Conservation (phyloP, 2,888 invertebrate species). For the Sminthurides aquaticus region DNA sequence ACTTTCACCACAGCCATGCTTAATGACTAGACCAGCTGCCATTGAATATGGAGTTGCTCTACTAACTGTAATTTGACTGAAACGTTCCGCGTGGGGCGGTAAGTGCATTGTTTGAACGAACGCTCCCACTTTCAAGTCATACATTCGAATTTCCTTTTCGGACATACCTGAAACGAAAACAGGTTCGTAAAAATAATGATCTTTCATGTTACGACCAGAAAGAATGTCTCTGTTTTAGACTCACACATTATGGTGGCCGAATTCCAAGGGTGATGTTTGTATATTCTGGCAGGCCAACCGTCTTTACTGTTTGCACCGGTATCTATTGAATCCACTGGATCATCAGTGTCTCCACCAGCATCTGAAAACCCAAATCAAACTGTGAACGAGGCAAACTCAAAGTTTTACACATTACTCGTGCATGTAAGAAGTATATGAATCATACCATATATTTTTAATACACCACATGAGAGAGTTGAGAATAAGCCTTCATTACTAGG, state of each 20-base stretch:
- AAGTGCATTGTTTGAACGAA: constrained; percentile 20
- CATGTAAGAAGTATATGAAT: too few species aligned
- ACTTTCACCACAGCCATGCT: constrained; percentile 9
- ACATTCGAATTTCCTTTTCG: constrained; percentile 19
- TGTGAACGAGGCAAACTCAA: too few species aligned
- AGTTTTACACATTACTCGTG: too few species aligned
- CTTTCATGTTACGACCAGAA: too few species aligned
- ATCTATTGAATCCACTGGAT: constrained; percentile 16
- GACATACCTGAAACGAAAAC: constrained; percentile 14
- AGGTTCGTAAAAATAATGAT: too few species aligned
- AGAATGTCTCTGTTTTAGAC: too few species aligned
- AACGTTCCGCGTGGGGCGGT: constrained; percentile 7
- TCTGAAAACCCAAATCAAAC: neutral
- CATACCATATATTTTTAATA: constrained; percentile 1
- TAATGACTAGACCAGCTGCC: constrained; percentile 3
- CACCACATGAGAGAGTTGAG: constrained; percentile 14
- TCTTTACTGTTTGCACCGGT: constrained; percentile 16
- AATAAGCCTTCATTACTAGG: constrained; percentile 18
- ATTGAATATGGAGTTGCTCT: constrained; percentile 15
- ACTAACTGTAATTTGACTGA: constrained; percentile 15
- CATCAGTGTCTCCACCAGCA: constrained; percentile 17
- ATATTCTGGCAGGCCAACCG: constrained; percentile 10
- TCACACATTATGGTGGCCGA: constrained; percentile 1
- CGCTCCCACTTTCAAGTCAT: constrained; percentile 19
- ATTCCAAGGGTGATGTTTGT: constrained; percentile 24